A percentile compares a stretch with the other conserved stretches of the same genome.
These are phyloP conservation scores for Aurelia aurita DNA, from an alignment of 30 jellyfish, hydroid and myxozoan genomes.

Conservation along the genomic window DNA sequence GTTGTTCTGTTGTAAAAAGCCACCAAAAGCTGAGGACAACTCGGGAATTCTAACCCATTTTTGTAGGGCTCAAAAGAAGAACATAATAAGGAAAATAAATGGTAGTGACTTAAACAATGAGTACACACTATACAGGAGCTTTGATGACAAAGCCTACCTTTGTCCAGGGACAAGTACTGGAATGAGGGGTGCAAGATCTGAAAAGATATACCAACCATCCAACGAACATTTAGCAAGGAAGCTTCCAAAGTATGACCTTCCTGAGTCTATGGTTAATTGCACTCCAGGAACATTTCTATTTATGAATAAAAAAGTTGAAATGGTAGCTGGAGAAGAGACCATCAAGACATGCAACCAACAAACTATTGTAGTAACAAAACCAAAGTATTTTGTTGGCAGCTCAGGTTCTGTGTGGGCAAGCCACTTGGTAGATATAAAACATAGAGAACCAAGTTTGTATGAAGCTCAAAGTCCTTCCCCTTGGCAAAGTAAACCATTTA, in stretches of 20 bases:
- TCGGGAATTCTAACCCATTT: conserved; percentile 39
- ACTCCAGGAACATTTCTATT: conserved; percentile 40
- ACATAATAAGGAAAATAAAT: conserved; percentile 11
- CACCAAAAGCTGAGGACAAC: conserved; percentile 52
- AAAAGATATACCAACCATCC: conserved; percentile 33
- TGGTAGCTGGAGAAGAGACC: conserved; percentile 4
- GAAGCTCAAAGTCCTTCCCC: no score
- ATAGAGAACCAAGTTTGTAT: conserved; percentile 32
- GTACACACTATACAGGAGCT: neutral
- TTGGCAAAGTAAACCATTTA: no score
- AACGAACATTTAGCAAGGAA: conserved; percentile 40
- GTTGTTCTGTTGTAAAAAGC: conserved; percentile 49
- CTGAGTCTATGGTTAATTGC: conserved; percentile 53
- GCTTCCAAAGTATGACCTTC: conserved; percentile 46
- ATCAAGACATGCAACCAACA: conserved; percentile 42
- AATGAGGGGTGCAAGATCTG: conserved; percentile 47
- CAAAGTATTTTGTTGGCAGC: conserved; percentile 61
- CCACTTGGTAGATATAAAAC: conserved; percentile 33
- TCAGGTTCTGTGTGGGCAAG: conserved; percentile 56
- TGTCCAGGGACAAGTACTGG: conserved; percentile 63
- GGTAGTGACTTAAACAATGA: neutral
- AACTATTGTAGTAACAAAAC: conserved; percentile 23
- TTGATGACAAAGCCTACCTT: conserved; percentile 36
- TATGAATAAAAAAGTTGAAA: conserved; percentile 24
- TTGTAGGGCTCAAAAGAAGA: conserved; percentile 53